These are phyloP conservation scores for Pseudorasbora parva DNA, from an alignment of 2,113 vertebrate species.

Conservation along the genomic window DNA sequence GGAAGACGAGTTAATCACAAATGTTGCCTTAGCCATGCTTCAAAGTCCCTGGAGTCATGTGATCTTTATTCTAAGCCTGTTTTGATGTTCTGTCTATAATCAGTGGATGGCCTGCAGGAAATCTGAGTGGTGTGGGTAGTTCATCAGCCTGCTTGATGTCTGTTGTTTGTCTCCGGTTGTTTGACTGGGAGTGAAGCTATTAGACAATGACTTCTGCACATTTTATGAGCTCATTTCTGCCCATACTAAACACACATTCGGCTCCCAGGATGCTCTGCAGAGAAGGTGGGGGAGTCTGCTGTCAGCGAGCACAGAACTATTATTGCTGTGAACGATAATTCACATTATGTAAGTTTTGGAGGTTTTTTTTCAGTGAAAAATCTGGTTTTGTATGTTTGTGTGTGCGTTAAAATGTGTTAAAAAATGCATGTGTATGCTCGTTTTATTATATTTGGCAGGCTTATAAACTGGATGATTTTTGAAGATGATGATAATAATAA, in stretches of 20 bases:
- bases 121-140: background rate
- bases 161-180: conserved; percentile 56
- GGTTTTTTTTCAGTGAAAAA: background rate
- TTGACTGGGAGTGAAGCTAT: conserved; percentile 68
- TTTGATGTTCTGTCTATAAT: conserved; percentile 20
- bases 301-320: background rate
- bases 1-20: background rate
- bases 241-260: conserved; percentile 54
- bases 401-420: background rate
- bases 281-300: conserved; percentile 18
- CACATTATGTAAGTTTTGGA: background rate
- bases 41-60: conserved; percentile 10
- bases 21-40: background rate
- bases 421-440: background rate
- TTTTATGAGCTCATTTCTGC: conserved; percentile 72
- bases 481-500: too few species aligned
- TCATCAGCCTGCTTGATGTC: conserved; percentile 56
- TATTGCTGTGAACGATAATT: conserved; percentile 18
- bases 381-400: background rate
- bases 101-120: conserved; percentile 8
- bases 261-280: conserved; percentile 26
- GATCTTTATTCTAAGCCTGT: conserved; percentile 20
- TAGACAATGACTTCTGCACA: conserved; percentile 67
- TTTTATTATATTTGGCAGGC: background rate
- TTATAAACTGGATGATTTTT: background rate